Conservation (phyloP, 2,797 vertebrate species). For the Pantherophis vulpinus region DNA sequence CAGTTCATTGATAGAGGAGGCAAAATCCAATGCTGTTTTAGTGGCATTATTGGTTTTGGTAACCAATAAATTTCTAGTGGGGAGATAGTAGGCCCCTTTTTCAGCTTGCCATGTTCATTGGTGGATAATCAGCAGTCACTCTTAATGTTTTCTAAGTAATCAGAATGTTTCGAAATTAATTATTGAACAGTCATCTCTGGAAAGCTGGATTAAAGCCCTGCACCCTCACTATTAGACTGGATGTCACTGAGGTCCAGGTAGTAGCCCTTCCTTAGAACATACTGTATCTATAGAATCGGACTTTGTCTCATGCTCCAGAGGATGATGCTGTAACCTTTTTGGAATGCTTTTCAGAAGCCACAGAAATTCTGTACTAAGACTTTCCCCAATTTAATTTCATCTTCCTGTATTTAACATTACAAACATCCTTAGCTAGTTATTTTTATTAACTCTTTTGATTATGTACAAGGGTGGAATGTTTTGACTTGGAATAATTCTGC, state of each 20-base stretch:
- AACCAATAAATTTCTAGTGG: not conserved
- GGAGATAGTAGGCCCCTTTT: not conserved
- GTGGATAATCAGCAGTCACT: not conserved
- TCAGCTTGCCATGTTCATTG: not conserved
- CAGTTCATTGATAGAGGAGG: not conserved
- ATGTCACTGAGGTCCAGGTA: not conserved
- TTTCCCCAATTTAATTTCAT: not conserved
- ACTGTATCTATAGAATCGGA: no score
- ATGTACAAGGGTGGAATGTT: not conserved
- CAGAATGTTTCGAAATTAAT: not conserved
- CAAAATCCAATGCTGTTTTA: not conserved
- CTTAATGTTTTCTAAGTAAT: not conserved
- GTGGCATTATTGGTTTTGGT: not conserved
- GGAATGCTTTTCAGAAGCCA: not conserved
- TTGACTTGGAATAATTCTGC: not conserved
- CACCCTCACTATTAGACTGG: not conserved
- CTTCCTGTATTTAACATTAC: not conserved
- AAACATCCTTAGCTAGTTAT: not conserved
- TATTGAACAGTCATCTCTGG: not conserved
- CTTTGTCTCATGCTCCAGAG: not conserved
- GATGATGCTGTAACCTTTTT: not conserved
- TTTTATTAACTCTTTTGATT: not conserved
- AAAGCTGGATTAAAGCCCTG: not conserved
- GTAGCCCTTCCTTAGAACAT: not conserved
- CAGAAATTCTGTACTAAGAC: not conserved